Percentiles rank a stretch among this genome's conserved stretches.
phyloP scores from a whole-genome alignment of 2,888 invertebrate species.

The Deroplatys truncata region DNA sequence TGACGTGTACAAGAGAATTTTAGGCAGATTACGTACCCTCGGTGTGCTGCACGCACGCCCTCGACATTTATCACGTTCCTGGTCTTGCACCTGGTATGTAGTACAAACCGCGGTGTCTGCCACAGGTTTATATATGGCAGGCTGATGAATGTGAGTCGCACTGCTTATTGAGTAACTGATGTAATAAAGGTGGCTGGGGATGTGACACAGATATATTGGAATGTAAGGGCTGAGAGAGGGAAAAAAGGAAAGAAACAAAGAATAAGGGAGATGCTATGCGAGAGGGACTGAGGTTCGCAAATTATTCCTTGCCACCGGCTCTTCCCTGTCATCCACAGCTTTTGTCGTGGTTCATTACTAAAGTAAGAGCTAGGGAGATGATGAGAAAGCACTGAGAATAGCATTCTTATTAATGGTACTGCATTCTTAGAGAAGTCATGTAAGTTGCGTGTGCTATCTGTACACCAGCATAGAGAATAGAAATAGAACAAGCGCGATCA shows the following conservation, averaged over 20 bases:
- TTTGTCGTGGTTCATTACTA: constrained; percentile 9
- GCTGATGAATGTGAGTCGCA: background rate
- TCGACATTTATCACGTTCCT: too few relatives aligned
- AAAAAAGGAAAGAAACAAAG: constrained; percentile 2
- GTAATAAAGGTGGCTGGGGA: background rate
- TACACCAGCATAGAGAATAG: too few relatives aligned
- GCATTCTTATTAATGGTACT: too few relatives aligned
- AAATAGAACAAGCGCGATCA: too few relatives aligned
- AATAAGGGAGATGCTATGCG: too few relatives aligned
- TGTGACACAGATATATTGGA: constrained; percentile 13
- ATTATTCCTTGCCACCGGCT: constrained; percentile 7
- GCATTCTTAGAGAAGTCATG: too few relatives aligned
- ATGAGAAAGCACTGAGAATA: too few relatives aligned
- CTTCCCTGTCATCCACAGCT: constrained; percentile 10
- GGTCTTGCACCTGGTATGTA: too few relatives aligned
- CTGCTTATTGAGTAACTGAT: constrained; percentile 1
- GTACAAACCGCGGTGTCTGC: background rate
- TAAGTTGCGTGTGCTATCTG: too few relatives aligned
- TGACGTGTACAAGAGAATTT: too few relatives aligned
- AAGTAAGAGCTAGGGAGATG: background rate
- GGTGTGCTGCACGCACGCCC: too few relatives aligned
- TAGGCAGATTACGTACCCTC: too few relatives aligned
- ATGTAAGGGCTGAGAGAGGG: background rate
- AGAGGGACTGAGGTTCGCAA: background rate
- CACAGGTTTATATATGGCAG: background rate